Evolutionary conservation across 2,797 vertebrate species (phyloP).

Genomic region (Sebastes kiyomatsui): DNA sequence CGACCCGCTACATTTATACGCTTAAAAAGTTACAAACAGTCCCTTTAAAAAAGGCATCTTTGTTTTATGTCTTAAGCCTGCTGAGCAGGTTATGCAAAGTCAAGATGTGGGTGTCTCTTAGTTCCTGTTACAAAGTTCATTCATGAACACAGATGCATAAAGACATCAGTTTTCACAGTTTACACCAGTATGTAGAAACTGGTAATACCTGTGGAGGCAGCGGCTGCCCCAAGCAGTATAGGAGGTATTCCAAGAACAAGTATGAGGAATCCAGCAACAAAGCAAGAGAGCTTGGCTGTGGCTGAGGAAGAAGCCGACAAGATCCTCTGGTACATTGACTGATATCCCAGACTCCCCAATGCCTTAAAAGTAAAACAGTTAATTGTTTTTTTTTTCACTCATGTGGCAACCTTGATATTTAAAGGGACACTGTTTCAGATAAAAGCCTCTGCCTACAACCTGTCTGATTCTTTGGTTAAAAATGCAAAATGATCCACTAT

Average conservation of each 20-base stretch:
- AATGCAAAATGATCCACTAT: too few species aligned
- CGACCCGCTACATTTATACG: too few species aligned
- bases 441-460: not conserved
- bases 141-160: too few species aligned
- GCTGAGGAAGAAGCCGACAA: constrained; percentile 13
- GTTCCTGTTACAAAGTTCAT: too few species aligned
- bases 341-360: constrained; percentile 26
- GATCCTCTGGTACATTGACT: constrained; percentile 34
- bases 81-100: too few species aligned
- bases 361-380: not conserved
- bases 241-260: constrained; percentile 17
- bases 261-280: not conserved
- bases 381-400: not conserved
- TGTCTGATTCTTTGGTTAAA: not conserved
- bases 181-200: not conserved
- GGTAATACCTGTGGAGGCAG: constrained; percentile 45
- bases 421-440: not conserved
- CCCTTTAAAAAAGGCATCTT: too few species aligned
- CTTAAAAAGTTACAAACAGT: too few species aligned
- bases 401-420: not conserved
- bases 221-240: constrained; percentile 43
- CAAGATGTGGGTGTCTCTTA: too few species aligned
- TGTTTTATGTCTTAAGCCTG: too few species aligned
- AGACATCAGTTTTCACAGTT: not conserved
- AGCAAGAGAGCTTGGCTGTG: constrained; percentile 30